Evolutionary conservation across 2,888 invertebrate species (phyloP).

Genomic region (Athripsodes cinereus): DNA sequence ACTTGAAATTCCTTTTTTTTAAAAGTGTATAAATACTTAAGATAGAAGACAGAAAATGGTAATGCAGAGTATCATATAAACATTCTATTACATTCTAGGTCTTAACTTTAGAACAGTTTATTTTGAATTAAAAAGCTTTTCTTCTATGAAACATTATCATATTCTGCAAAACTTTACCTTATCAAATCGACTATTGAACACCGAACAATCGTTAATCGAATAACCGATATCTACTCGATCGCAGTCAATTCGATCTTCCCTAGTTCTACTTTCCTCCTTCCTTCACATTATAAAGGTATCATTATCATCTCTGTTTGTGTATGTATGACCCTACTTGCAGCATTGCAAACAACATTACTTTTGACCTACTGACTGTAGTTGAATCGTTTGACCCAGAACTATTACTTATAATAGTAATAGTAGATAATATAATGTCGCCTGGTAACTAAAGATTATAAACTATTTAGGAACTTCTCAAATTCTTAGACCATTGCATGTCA

Average conservation of each 20-base stretch:
- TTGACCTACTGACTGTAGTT: neutral
- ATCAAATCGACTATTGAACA: too few species aligned
- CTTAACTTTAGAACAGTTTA: too few species aligned
- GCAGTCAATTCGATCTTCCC: neutral
- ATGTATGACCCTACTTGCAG: neutral
- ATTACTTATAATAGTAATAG: neutral
- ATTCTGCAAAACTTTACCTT: too few species aligned
- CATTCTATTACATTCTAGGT: too few species aligned
- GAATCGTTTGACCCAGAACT: neutral
- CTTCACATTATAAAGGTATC: neutral
- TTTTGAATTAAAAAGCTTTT: too few species aligned
- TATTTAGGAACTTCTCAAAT: neutral
- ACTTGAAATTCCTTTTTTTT: too few species aligned
- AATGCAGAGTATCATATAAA: too few species aligned
- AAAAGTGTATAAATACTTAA: too few species aligned
- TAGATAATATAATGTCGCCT: neutral
- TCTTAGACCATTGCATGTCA: too few species aligned
- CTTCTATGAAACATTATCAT: too few species aligned
- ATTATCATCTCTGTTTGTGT: neutral
- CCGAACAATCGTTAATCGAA: neutral
- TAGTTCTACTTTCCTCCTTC: neutral
- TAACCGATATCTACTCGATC: too few species aligned
- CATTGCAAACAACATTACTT: neutral
- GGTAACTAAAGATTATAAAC: neutral
- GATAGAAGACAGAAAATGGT: too few species aligned